Evolutionary conservation across 2,797 vertebrate genomes (phyloP), one percentile per base, ranked within the genome.

Genomic region (Mormyrus hasselquistii): DNA sequence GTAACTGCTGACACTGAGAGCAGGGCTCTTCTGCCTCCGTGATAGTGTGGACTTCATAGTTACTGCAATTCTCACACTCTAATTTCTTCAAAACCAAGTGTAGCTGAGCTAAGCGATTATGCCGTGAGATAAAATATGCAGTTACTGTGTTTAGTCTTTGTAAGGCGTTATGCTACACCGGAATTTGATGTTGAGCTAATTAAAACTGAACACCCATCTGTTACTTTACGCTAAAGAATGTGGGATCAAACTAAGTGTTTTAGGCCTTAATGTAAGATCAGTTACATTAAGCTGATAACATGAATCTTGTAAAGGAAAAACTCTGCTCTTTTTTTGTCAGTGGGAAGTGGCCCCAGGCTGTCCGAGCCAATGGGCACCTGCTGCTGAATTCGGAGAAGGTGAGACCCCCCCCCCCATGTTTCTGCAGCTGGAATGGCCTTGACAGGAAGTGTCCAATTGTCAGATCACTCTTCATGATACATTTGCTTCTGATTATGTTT

Each of bases 341-440:
- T 93, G 96, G 94, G 44, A 99, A 99, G 90, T 99, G 99, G 99
- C 99, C 99, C 44, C 93, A 95, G 91, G 97, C 98, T 79, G 97
- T 98, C 69, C 95, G 99, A 93, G 98, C 98, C 89, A 99, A 99
- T 34, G 99, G 99, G 92, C 99, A 99, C 92, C 96, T 99, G 86
- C 95, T 99, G n/a, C 96, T 99, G 87, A 99, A 99, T 92, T 99
- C 98, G 4, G 99, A 99, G 92, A 99, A 99, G 97, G 98, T 98
- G 93, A 2, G 0, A 41, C 4, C 2, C 0, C 87, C 0, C 87
- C 22, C 53, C 34, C 52, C 85, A 5, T 50, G 2, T 87, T 25
- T 41, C 9, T 44, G 38, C 38, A 82, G 16, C 16, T 79, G 25
- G 62, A 10, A 44, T 12, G 2, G 25, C 83, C 19, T n/a, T 53